Evolutionary conservation across 2,797 vertebrate species (phyloP).

Genomic region (Takifugu ocellatus): DNA sequence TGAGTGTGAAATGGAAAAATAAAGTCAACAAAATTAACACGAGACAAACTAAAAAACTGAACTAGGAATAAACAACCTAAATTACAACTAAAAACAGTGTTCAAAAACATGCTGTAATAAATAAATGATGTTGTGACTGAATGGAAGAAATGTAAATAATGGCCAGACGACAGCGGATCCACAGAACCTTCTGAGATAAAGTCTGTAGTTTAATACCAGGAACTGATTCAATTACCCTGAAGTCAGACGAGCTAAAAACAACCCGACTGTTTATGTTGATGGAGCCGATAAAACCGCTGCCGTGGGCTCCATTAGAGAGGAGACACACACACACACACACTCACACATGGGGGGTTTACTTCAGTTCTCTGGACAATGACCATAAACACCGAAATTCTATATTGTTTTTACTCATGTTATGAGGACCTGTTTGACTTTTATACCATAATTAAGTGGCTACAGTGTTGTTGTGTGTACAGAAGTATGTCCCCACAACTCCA

Average conservation of each 20-base stretch:
- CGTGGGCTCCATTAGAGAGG: slow-evolving; percentile 11
- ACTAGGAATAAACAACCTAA: not conserved
- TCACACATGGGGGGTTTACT: slow-evolving; percentile 5
- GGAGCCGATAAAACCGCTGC: slow-evolving; percentile 41
- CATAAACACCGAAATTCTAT: too few relatives aligned
- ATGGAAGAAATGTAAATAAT: too few relatives aligned
- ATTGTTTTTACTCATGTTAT: not conserved
- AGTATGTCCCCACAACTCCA: not conserved
- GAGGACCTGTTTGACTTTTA: not conserved
- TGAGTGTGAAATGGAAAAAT: too few relatives aligned
- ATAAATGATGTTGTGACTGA: too few relatives aligned
- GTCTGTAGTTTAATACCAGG: not conserved
- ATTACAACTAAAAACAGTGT: too few relatives aligned
- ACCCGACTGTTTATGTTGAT: slow-evolving; percentile 12
- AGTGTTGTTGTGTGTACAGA: not conserved
- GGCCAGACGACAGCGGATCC: too few relatives aligned
- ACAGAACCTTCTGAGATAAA: too few relatives aligned
- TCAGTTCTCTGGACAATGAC: not conserved
- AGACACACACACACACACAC: slow-evolving; percentile 17
- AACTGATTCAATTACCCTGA: not conserved
- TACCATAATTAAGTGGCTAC: not conserved
- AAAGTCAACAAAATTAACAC: too few relatives aligned
- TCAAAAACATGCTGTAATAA: too few relatives aligned
- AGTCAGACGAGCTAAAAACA: not conserved
- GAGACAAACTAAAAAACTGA: too few relatives aligned